Base-by-base conservation (phyloP, 2,888 invertebrate species). In the Julus scanicus region DNA sequence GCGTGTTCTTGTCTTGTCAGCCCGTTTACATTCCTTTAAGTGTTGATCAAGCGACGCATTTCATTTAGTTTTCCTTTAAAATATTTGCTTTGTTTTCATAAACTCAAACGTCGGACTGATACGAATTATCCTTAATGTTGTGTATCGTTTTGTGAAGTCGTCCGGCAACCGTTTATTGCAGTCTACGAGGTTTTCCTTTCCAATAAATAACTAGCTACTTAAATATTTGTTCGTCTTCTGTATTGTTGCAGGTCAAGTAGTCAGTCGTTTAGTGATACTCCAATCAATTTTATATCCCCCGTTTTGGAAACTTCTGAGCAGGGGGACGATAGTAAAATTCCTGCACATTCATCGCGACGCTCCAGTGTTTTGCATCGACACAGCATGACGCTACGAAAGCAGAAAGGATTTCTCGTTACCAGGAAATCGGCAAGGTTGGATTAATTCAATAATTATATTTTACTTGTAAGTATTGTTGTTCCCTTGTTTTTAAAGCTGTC, bases 321-420 rank as follows among this genome's bases (percentile, higher is more conserved):
- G 37, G 48, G n/a, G 2, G 84, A 17, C 8, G 48, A 40, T n/a
- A 9, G 5, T 17, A 84, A 84, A 84, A 39, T 3, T 15, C 2
- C 37, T 17, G 1, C 84, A 4, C 5, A 29, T 71, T 71, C 71
- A 29, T 29, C 11, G 9, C 29, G 71, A 71, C 20, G 29, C 8
- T 40, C 84, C 15, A 15, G 48, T 9, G 9, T 84, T 40, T 84
- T 48, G 48, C 44, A 48, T 40, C 40, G 48, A 17, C 84, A 84
- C 48, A 48, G 84, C 20, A 84, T 84, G 84, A 84, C 84, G n/a
- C 84, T 84, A 15, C 84, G 84, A 40, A 84, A n/a, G 48, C 84
- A 84, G 84, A 84, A 84, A 84, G 84, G 84, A 1, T 17, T 48
- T 17, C 39, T 84, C 2, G 44, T 84, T 40, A 44, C 84, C 44